These are phyloP conservation scores for Acanthis flammea DNA, from an alignment of 2,797 vertebrate species.

Conservation along the genomic window DNA sequence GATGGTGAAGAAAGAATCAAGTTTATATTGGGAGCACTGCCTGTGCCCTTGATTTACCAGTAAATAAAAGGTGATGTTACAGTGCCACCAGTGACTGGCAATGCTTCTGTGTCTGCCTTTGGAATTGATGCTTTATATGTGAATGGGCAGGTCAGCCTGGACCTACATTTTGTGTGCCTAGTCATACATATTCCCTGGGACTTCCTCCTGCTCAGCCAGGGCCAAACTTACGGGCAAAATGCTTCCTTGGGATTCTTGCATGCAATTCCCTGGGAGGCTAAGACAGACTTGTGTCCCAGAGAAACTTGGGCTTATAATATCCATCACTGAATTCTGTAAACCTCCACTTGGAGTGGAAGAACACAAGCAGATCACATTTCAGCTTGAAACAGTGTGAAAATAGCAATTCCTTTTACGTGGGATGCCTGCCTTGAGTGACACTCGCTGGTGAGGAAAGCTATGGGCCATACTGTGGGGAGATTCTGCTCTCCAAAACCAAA, in stretches of 20 bases:
- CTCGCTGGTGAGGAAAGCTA: neutral
- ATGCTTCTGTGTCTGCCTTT: neutral
- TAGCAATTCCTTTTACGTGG: neutral
- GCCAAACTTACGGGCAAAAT: neutral
- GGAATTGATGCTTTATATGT: neutral
- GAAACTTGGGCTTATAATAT: neutral
- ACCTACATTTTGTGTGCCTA: neutral
- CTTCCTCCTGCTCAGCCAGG: neutral
- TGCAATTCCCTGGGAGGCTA: neutral
- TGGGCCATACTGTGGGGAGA: neutral
- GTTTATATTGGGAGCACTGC: neutral
- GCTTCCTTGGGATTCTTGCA: neutral
- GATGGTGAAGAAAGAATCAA: neutral
- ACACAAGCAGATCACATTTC: neutral
- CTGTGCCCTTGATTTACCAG: neutral
- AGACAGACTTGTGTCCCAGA: neutral
- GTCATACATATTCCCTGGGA: neutral
- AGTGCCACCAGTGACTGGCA: neutral
- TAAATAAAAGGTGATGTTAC: neutral
- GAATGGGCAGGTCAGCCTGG: neutral
- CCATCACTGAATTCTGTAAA: neutral
- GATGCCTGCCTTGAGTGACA: slow-evolving; percentile 9
- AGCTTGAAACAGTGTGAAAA: neutral
- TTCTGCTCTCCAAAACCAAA: neutral
- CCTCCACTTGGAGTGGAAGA: neutral